Conservation (phyloP, 2,113 vertebrate genomes). For the Anguilla rostrata region DNA sequence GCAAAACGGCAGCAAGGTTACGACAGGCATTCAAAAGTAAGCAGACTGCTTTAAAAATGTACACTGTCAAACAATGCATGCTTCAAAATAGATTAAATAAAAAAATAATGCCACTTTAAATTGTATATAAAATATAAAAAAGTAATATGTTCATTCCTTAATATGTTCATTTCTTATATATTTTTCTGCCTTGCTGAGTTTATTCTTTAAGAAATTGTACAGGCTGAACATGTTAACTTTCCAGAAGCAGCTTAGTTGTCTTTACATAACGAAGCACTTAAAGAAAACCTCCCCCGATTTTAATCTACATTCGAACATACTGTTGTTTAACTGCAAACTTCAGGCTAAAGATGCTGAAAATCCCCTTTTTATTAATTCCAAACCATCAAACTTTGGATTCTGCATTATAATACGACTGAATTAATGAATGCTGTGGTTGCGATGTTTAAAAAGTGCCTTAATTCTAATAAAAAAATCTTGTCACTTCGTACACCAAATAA, state of each 20-base stretch:
- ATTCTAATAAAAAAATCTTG: background rate
- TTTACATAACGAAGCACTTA: background rate
- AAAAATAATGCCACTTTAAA: too few species aligned
- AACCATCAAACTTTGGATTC: background rate
- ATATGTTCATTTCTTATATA: constrained; percentile 28
- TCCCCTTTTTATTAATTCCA: background rate
- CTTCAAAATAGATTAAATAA: constrained; percentile 81
- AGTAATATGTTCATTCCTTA: too few species aligned
- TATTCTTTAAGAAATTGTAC: background rate
- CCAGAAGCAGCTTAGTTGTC: background rate
- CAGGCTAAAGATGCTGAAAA: background rate
- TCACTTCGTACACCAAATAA: background rate
- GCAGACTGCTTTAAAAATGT: background rate
- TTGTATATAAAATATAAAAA: too few species aligned
- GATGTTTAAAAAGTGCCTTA: background rate
- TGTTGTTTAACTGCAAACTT: background rate
- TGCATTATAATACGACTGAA: background rate
- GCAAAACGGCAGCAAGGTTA: background rate
- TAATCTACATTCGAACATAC: background rate
- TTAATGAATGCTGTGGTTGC: background rate
- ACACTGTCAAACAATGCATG: constrained; percentile 49
- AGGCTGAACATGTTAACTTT: background rate
- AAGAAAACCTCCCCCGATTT: too few species aligned
- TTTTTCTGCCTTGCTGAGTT: background rate
- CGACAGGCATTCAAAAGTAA: background rate